These are phyloP conservation scores for Drosophila miranda DNA, from an alignment of 1,140 invertebrate species.

Conservation along the genomic window DNA sequence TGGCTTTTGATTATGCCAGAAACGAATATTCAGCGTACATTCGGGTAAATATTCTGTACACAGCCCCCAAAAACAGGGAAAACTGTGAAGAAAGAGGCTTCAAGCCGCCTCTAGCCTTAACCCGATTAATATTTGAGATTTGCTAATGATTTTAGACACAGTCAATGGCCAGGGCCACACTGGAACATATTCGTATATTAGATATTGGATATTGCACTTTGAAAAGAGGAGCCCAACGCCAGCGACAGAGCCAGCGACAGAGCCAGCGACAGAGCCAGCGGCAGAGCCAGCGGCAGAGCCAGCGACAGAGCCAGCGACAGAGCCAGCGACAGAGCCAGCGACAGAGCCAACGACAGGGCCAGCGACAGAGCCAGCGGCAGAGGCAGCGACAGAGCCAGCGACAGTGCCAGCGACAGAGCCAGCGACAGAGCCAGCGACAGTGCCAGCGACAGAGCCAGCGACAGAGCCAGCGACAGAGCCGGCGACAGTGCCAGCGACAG, in stretches of 20 bases:
- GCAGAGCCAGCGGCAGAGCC: constrained; percentile 13
- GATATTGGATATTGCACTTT: constrained; percentile 24
- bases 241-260: no score
- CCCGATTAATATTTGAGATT: constrained; percentile 32
- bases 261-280: no score
- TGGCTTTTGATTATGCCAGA: constrained; percentile 31
- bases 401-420: constrained; percentile 14
- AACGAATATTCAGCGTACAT: constrained; percentile 12
- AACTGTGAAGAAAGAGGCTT: background rate
- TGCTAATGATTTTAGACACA: constrained; percentile 26
- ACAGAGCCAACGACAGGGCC: constrained; percentile 14
- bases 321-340: background rate
- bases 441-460: background rate
- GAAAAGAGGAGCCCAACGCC: constrained; percentile 17
- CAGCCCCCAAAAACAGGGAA: constrained; percentile 4
- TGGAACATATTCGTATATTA: no score
- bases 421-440: no score
- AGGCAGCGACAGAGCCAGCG: background rate
- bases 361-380: no score
- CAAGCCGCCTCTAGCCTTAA: constrained; percentile 19
- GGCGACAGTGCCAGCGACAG: no score
- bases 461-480: constrained; percentile 16
- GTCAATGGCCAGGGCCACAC: no score
- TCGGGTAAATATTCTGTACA: constrained; percentile 17
- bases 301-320: no score